Base-by-base conservation (phyloP, 2,113 vertebrate species). In the Cyanocitta stelleri region DNA sequence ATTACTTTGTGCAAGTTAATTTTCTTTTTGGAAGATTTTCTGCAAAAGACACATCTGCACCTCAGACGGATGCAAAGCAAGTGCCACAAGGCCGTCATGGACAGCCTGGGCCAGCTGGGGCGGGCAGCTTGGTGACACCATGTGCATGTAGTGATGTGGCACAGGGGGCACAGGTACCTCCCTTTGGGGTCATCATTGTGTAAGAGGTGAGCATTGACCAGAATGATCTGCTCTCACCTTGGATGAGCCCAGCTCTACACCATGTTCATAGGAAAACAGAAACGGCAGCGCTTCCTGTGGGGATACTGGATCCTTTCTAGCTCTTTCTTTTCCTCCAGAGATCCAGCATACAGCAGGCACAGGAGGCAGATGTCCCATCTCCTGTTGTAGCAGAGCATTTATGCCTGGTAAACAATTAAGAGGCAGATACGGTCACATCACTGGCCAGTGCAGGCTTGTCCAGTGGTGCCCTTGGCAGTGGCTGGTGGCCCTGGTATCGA, bases 91-190 rank as follows among this genome's bases (percentile, higher is more conserved):
- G 37, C 39, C 37, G 5, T 33, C 48, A 23, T 3, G 8, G 48
- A 8, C 10, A 56, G 64, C 58, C 43, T 35, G 23, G 23, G 32
- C 43, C 56, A 24, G 37, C 73, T 72, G 66, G 49, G 18, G n/a
- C 37, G 33, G 12, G 12, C 2, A 0, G 55, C 41, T 77, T 26
- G 22, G 33, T 20, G 41, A 39, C 16, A 23, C 22, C 77, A 7
- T 0, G 0, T 27, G 19, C 30, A 13, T 4, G 27, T 8, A 72
- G 54, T 32, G 73, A 30, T 0, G 0, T n/a, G 72, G 39, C 7
- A 16, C 29, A 9, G 43, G 21, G 49, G 52, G 3, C 54, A 30
- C 10, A 54, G 64, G n/a, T 49, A n/a, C 30, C 54, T 80, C 43
- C 63, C 4, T 1, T 4, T 27, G 35, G 49, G 37, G 3, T 32